Evolutionary conservation across 2,888 invertebrate species (phyloP).

Genomic region (Tenthredo livida): DNA sequence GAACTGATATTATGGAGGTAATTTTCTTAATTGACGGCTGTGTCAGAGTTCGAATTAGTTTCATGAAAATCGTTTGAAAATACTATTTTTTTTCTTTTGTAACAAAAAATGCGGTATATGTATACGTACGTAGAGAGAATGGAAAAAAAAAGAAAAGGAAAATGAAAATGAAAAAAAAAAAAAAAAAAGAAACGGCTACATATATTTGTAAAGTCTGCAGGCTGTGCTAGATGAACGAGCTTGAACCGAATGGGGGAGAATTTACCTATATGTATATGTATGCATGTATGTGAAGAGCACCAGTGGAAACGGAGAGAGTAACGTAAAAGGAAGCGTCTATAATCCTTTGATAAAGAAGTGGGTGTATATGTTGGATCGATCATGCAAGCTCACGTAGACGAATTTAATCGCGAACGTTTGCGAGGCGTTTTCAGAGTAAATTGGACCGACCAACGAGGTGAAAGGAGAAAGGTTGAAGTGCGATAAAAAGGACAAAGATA

Average conservation of each 20-base stretch:
- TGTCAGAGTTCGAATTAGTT: not conserved
- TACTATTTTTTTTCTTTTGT: too few species aligned
- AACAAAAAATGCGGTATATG: not conserved
- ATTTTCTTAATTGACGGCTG: not conserved
- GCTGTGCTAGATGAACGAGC: not conserved
- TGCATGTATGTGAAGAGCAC: not conserved
- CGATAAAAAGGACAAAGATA: not conserved
- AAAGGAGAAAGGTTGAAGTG: not conserved
- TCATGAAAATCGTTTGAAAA: not conserved
- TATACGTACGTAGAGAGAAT: not conserved
- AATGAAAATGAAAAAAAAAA: not conserved
- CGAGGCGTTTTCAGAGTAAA: conserved; percentile 18
- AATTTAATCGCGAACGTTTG: conserved; percentile 36
- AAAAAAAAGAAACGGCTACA: not conserved
- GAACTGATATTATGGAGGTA: not conserved
- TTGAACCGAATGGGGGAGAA: not conserved
- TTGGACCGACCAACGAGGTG: not conserved
- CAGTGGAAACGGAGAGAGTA: not conserved
- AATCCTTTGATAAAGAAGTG: conserved; percentile 42
- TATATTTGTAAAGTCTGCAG: not conserved
- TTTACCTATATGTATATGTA: not conserved
- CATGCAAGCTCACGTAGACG: conserved; percentile 48
- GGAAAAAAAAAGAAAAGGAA: not conserved
- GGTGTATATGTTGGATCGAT: conserved; percentile 19
- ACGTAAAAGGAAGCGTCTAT: conserved; percentile 41